Conservation (phyloP, 2,113 vertebrate genomes). For the Glareola pratincola region DNA sequence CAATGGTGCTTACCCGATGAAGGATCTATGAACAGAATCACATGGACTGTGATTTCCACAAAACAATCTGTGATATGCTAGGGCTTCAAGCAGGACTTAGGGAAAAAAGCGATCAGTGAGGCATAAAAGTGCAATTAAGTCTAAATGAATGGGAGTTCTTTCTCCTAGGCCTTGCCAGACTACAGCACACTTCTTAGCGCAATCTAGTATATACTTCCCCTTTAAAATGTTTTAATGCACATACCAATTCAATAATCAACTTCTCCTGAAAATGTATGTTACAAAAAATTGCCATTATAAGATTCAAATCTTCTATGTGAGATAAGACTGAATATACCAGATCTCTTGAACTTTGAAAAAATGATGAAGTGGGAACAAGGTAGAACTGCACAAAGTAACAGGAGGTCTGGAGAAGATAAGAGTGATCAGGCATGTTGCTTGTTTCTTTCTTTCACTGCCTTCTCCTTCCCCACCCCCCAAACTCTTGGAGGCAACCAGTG, state of each 20-base stretch:
- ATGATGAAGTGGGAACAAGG: neutral
- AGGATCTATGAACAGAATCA: slow-evolving; percentile 40
- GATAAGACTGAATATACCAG: neutral
- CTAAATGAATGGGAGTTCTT: slow-evolving; percentile 57
- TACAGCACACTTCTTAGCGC: neutral
- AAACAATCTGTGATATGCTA: slow-evolving; percentile 49
- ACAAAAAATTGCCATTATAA: neutral
- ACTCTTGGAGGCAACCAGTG: neutral
- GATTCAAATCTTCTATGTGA: neutral
- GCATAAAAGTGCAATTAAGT: slow-evolving; percentile 40
- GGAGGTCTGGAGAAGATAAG: neutral
- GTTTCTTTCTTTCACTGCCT: neutral
- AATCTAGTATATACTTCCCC: neutral
- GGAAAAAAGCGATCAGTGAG: slow-evolving; percentile 36
- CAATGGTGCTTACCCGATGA: slow-evolving; percentile 25
- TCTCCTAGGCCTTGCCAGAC: neutral
- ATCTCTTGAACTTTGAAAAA: neutral
- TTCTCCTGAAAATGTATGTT: neutral
- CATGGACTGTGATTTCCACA: slow-evolving; percentile 48
- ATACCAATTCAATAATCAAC: neutral
- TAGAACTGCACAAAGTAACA: neutral
- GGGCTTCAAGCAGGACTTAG: slow-evolving; percentile 41
- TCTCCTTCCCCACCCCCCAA: rapidly evolving
- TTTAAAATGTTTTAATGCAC: neutral
- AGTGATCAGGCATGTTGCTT: neutral